A percentile compares a stretch with the other conserved stretches of the same genome.
Evolutionary conservation across 1,140 invertebrate genomes (phyloP).

Genomic region (Drosophila sucinea): DNA sequence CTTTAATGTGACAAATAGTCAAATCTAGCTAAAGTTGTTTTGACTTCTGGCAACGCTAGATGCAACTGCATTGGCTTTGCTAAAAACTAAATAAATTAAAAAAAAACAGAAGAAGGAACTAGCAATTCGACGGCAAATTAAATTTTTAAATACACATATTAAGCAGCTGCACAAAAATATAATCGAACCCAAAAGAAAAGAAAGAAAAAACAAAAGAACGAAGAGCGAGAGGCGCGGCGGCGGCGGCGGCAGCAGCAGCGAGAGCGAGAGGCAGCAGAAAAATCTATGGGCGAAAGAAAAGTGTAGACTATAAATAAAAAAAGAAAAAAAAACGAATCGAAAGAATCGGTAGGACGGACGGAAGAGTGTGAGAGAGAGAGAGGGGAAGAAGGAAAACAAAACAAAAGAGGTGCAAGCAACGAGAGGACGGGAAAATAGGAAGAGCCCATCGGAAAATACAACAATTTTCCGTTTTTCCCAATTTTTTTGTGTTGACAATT

Average conservation of each 20-base stretch:
- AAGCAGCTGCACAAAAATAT: not conserved
- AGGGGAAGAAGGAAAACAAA: slow-evolving; percentile 17
- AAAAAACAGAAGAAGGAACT: slow-evolving; percentile 11
- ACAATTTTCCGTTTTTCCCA: not conserved
- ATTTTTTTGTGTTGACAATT: slow-evolving; percentile 26
- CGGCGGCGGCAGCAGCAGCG: slow-evolving; percentile 37
- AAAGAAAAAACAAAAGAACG: slow-evolving; percentile 20
- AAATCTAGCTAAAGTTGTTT: not conserved
- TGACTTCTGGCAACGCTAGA: slow-evolving; percentile 7
- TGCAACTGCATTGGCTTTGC: slow-evolving; percentile 11
- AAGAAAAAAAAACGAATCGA: slow-evolving; percentile 20
- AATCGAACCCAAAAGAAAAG: not conserved
- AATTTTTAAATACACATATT: not conserved
- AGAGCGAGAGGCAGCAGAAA: slow-evolving; percentile 34
- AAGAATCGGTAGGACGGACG: slow-evolving; percentile 1
- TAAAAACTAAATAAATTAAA: slow-evolving; percentile 26
- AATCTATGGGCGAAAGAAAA: slow-evolving; percentile 33
- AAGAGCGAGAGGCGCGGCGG: slow-evolving; percentile 58
- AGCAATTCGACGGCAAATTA: not conserved
- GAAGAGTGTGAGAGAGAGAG: slow-evolving; percentile 5
- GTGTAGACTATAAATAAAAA: slow-evolving; percentile 36
- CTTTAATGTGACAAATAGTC: not conserved
- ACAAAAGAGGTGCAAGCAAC: slow-evolving; percentile 21
- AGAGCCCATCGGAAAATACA: slow-evolving; percentile 1
- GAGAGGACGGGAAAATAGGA: slow-evolving; percentile 24